These are phyloP conservation scores for Basileuterus tristriatus DNA, from an alignment of 2,797 vertebrate species.

Conservation along the genomic window DNA sequence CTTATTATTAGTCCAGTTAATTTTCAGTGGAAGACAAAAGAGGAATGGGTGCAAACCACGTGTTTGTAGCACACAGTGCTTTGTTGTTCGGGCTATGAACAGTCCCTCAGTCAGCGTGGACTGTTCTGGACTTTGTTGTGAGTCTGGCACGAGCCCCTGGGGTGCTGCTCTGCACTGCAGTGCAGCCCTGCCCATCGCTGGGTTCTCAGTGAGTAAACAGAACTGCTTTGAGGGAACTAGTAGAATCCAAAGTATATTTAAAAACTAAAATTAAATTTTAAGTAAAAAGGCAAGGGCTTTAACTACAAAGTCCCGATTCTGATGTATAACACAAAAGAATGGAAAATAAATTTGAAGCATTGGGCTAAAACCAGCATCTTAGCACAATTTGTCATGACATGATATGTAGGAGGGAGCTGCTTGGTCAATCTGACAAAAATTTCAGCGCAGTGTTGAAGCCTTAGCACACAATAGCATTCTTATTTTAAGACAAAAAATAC, in stretches of 20 bases:
- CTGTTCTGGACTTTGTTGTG: not conserved
- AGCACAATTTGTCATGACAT: not conserved
- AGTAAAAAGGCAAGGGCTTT: not conserved
- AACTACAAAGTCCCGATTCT: not conserved
- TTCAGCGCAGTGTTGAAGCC: not conserved
- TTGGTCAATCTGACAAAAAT: not conserved
- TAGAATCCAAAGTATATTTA: not conserved
- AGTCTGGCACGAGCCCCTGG: not conserved
- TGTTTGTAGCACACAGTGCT: not conserved
- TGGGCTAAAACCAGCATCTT: not conserved
- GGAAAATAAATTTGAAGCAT: not conserved
- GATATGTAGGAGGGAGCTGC: not conserved
- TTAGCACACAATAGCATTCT: not conserved
- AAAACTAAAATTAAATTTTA: not conserved
- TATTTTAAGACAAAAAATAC: not conserved
- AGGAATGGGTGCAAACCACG: not conserved
- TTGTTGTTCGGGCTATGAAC: not conserved
- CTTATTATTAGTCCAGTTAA: not conserved
- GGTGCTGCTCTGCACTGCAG: not conserved
- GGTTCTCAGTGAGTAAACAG: not conserved
- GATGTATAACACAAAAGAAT: not conserved
- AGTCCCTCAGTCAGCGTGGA: rapidly evolving
- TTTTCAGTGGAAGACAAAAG: not conserved
- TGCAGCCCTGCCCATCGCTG: not conserved
- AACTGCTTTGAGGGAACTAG: not conserved